A percentile compares a stretch with the other conserved stretches of the same genome.
These are phyloP conservation scores for Dicranocentrus wangi DNA, from an alignment of 2,888 invertebrate genomes.

Conservation along the genomic window DNA sequence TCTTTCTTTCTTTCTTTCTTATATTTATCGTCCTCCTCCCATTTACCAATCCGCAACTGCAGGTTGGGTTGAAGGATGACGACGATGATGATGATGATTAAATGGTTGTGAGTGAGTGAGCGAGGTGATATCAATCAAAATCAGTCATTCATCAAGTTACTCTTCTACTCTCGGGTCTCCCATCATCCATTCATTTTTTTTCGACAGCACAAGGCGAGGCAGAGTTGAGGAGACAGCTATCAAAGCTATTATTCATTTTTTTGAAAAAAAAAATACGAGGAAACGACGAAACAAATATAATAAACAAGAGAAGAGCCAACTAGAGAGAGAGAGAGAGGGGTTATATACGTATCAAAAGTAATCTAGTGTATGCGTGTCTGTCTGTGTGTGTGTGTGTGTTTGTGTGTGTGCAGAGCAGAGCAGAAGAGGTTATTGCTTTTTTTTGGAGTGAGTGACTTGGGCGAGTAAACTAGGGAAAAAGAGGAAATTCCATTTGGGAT, in stretches of 20 bases:
- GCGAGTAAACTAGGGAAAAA: neutral
- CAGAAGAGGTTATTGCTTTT: neutral
- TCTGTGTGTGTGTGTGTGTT: too few species aligned
- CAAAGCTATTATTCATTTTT: conserved; percentile 18
- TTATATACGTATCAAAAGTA: neutral
- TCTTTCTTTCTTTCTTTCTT: neutral
- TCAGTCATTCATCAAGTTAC: conserved; percentile 54
- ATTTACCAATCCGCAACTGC: too few species aligned
- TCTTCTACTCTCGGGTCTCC: conserved; percentile 14
- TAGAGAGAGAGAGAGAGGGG: conserved; percentile 6
- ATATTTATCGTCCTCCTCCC: neutral
- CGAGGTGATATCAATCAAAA: conserved; percentile 60
- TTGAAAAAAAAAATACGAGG: conserved; percentile 32
- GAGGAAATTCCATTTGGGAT: conserved; percentile 62
- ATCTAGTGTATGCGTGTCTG: too few species aligned
- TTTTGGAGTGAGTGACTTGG: neutral
- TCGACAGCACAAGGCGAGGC: conserved; percentile 38
- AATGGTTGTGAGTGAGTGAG: conserved; percentile 4
- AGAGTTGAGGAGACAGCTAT: conserved; percentile 14
- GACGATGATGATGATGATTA: conserved; percentile 18
- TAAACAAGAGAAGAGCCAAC: conserved; percentile 16
- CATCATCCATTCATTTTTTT: conserved; percentile 22
- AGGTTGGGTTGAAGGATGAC: too few species aligned
- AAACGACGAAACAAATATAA: conserved; percentile 9
- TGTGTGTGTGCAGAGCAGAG: neutral